phyloP scores from a whole-genome alignment of 2,888 invertebrate genomes.

The Nephrocerus scutellatus region DNA sequence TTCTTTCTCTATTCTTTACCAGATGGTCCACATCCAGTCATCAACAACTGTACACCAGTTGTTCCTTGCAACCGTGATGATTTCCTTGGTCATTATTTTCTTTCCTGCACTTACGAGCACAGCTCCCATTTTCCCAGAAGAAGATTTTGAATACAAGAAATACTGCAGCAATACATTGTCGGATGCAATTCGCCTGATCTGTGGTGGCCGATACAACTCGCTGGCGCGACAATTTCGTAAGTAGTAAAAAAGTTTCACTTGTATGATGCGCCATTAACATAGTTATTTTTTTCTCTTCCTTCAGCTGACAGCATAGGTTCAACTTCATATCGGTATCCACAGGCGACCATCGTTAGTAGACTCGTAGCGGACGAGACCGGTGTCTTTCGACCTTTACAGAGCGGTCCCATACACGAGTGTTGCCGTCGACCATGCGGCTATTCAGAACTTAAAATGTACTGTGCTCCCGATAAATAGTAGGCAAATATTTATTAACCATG shows the following conservation, averaged over 20 bases:
- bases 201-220: constrained; percentile 35
- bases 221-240: constrained; percentile 37
- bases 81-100: too few species aligned
- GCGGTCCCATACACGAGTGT: constrained; percentile 38
- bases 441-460: constrained; percentile 35
- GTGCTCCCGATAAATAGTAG: constrained; percentile 33
- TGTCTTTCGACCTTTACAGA: constrained; percentile 27
- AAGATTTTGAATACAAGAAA: constrained; percentile 30
- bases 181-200: constrained; percentile 34
- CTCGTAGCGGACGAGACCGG: constrained; percentile 28
- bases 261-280: too few species aligned
- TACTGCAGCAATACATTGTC: constrained; percentile 37
- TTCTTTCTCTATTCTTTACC: too few species aligned
- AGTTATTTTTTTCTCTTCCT: constrained; percentile 3
- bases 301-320: constrained; percentile 28
- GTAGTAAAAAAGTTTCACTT: too few species aligned
- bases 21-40: too few species aligned
- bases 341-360: constrained; percentile 25
- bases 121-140: too few species aligned
- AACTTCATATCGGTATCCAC: constrained; percentile 12
- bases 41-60: too few species aligned
- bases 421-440: constrained; percentile 37
- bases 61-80: too few species aligned
- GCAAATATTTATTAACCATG: too few species aligned
- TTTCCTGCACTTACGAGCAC: too few species aligned